Conservation (phyloP, 2,797 vertebrate species). For the Tangara arthus region DNA sequence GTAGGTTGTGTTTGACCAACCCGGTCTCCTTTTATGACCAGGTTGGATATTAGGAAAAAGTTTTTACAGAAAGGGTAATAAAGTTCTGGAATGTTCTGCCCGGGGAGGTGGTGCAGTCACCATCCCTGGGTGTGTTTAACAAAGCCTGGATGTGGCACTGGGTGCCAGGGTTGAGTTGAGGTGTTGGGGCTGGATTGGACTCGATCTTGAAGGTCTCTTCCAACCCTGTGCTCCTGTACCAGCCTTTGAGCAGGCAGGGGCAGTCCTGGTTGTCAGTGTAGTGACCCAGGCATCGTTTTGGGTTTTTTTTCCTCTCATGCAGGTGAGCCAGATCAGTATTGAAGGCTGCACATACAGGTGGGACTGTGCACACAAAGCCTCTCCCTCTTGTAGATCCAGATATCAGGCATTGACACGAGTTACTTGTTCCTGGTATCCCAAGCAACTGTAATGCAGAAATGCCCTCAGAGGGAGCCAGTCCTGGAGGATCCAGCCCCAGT, state of each 20-base stretch:
- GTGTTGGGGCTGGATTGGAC: background rate
- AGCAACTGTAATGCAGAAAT: background rate
- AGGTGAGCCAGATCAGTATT: background rate
- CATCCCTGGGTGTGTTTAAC: background rate
- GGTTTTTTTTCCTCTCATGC: background rate
- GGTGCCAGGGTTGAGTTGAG: background rate
- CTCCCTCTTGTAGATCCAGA: background rate
- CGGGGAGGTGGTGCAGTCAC: background rate
- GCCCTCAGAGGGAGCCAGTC: background rate
- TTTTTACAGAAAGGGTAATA: background rate
- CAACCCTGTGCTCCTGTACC: background rate
- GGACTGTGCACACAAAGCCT: background rate
- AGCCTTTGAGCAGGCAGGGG: background rate
- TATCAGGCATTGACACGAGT: background rate
- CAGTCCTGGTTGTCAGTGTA: background rate
- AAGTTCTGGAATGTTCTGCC: background rate
- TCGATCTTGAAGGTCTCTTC: background rate
- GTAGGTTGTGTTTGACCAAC: background rate
- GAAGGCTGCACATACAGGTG: background rate
- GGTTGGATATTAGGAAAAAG: background rate
- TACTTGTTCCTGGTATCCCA: background rate
- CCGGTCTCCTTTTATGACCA: background rate
- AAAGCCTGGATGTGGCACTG: background rate
- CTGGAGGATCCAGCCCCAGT: background rate
- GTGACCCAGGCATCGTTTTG: background rate